These are phyloP conservation scores for Steatocranus sp. DNA, from an alignment of 2,797 vertebrate genomes.

Conservation along the genomic window DNA sequence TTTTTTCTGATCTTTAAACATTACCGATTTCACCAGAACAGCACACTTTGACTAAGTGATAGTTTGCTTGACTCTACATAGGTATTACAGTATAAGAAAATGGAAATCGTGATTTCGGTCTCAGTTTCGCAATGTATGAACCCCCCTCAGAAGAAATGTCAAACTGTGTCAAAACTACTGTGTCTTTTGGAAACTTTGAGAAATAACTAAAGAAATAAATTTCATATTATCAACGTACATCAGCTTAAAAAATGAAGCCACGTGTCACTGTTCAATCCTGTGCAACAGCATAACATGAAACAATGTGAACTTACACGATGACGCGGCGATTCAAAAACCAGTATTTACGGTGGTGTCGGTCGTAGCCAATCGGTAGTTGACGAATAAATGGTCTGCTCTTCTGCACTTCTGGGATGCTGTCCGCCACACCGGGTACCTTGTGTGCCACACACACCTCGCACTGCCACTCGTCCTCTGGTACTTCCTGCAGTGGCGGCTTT, in stretches of 20 bases:
- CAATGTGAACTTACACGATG: conserved; percentile 83
- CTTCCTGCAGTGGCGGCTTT: conserved; percentile 91
- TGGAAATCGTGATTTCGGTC: neutral
- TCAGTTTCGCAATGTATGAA: neutral
- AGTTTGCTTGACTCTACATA: neutral
- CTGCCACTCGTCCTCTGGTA: conserved; percentile 98
- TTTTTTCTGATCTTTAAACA: neutral
- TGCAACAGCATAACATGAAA: neutral
- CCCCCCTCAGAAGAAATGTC: neutral
- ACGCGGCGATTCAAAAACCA: conserved; percentile 95
- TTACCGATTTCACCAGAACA: neutral
- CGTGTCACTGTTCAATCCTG: neutral
- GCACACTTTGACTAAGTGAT: neutral
- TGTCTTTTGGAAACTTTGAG: neutral
- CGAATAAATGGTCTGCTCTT: conserved; percentile 92
- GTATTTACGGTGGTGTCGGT: conserved; percentile 90
- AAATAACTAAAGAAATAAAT: neutral
- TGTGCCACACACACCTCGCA: conserved; percentile 96
- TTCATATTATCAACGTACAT: neutral
- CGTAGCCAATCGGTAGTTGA: conserved; percentile 90
- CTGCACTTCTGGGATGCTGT: conserved; percentile 93
- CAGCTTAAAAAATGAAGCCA: neutral
- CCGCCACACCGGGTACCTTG: conserved; percentile 89
- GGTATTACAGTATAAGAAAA: neutral
- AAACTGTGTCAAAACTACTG: neutral